phyloP scores from a whole-genome alignment of 30 jellyfish, hydroid and myxozoan species.

The Turritopsis dohrnii region DNA sequence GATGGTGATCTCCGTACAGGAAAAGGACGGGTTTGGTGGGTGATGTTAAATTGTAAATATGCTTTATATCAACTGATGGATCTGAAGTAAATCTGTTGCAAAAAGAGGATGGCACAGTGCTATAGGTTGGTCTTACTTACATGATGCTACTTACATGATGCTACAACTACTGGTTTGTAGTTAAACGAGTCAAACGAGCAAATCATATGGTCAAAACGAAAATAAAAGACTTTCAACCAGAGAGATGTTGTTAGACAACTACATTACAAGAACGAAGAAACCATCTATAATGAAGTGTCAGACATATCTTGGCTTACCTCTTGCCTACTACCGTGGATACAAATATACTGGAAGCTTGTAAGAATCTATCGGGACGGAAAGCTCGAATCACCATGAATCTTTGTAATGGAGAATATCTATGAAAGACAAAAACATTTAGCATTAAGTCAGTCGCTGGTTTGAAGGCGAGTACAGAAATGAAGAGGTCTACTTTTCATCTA shows the following conservation, averaged over 20 bases:
- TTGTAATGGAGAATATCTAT: constrained; percentile 63
- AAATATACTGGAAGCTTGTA: constrained; percentile 58
- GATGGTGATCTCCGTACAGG: neutral
- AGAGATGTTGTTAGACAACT: no score
- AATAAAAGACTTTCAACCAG: no score
- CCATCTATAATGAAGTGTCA: constrained; percentile 45
- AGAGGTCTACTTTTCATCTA: constrained; percentile 65
- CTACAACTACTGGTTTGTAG: no score
- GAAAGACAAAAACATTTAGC: no score
- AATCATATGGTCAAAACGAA: no score
- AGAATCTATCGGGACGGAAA: constrained; percentile 60
- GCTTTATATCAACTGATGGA: neutral
- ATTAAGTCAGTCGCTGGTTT: no score
- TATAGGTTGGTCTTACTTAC: no score
- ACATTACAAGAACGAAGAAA: constrained; percentile 5
- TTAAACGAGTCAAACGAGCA: no score
- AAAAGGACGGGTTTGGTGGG: constrained; percentile 2
- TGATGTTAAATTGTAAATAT: neutral
- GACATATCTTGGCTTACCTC: constrained; percentile 27
- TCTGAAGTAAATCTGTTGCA: neutral
- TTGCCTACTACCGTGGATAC: constrained; percentile 58
- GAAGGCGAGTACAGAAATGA: neutral
- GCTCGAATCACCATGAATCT: constrained; percentile 73
- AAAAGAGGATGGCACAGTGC: no score
- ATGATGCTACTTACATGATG: no score